Evolutionary conservation across 2,888 invertebrate species (phyloP).

Genomic region (Trissoscelio sp.): DNA sequence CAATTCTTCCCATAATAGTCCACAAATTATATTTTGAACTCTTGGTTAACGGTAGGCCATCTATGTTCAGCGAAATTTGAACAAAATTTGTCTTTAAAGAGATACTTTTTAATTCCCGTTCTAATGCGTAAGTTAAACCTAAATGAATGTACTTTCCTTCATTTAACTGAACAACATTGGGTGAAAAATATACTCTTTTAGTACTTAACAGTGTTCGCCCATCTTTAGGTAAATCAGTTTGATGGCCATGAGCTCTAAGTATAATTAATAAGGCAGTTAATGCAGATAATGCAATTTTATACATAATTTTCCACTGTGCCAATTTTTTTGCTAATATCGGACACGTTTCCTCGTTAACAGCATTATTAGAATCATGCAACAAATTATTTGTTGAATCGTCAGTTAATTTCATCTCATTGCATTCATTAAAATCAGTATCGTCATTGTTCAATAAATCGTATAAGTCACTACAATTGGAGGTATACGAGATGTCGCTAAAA

Average conservation of each 20-base stretch:
- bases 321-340: slow-evolving; percentile 4
- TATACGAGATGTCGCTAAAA: slow-evolving; percentile 7
- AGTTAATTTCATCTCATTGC: not conserved
- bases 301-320: slow-evolving; percentile 3
- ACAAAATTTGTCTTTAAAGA: not conserved
- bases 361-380: not conserved
- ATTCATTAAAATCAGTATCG: not conserved
- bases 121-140: not conserved
- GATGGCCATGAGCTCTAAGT: slow-evolving; percentile 11
- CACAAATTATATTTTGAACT: slow-evolving; percentile 27
- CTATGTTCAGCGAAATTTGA: slow-evolving; percentile 5
- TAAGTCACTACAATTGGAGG: slow-evolving; percentile 2
- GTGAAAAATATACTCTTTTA: not conserved
- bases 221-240: slow-evolving; percentile 27
- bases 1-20: not conserved
- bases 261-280: slow-evolving; percentile 9
- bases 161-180: not conserved
- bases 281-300: not conserved
- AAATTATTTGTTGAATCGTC: not conserved
- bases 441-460: slow-evolving; percentile 4
- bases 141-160: slow-evolving; percentile 33
- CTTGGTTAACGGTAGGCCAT: slow-evolving; percentile 1
- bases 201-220: slow-evolving; percentile 16
- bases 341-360: not conserved
- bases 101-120: not conserved